Percentiles rank a stretch among this genome's conserved stretches.
Evolutionary conservation across 2,797 vertebrate species (phyloP).

Genomic region (Pitangus sulphuratus): DNA sequence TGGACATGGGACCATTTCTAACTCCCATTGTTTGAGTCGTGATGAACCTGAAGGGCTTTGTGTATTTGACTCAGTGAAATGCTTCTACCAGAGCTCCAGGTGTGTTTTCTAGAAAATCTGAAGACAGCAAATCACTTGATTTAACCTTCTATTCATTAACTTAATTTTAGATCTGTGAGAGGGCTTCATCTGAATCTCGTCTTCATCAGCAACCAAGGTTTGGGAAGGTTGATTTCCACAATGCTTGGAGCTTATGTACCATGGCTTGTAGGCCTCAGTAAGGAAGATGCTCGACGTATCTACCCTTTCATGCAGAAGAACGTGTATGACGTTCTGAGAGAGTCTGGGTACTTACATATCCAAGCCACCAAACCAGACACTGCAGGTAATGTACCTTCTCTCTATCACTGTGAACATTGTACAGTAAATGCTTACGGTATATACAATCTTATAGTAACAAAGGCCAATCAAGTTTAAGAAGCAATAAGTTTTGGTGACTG

Average conservation of each 20-base stretch:
- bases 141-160: background rate
- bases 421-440: background rate
- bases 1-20: background rate
- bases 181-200: constrained; percentile 86
- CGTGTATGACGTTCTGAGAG: constrained; percentile 75
- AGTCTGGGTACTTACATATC: constrained; percentile 87
- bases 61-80: background rate
- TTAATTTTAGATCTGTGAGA: constrained; percentile 79
- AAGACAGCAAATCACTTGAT: background rate
- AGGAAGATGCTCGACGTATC: constrained; percentile 79
- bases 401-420: background rate
- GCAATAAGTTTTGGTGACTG: background rate
- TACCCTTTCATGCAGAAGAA: constrained; percentile 86
- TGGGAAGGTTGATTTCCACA: constrained; percentile 67
- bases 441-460: background rate
- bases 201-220: background rate
- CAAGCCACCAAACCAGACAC: constrained; percentile 91
- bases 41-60: background rate
- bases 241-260: constrained; percentile 85
- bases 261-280: constrained; percentile 84
- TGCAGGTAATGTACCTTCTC: constrained; percentile 74
- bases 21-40: background rate
- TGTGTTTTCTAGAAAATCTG: background rate
- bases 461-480: background rate
- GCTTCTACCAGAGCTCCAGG: background rate